Base-by-base conservation (phyloP, 2,113 vertebrate genomes). In the Naja naja region DNA sequence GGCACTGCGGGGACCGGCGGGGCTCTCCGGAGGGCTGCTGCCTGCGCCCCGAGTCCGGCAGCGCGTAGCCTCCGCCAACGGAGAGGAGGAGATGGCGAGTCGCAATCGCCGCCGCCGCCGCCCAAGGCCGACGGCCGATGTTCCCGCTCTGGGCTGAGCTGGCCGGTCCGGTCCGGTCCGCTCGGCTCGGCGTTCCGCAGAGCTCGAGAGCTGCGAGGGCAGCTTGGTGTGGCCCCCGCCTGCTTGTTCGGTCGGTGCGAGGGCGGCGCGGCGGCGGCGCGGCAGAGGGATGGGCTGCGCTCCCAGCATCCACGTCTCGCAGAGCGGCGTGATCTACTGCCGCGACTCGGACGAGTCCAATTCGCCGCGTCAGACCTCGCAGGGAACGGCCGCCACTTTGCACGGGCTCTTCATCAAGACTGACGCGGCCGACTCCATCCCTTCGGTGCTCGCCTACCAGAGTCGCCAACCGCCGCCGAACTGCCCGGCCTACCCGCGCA, bases 291-390 rank as follows among this genome's bases (percentile, higher is more conserved):
- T 99, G 99, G 99, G 99, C 98, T 99, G 99, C 97, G 98, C 99
- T 96, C 99, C 99, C 97, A 99, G 99, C 95, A 99, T 99, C 97
- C 99, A 99, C 97, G 99, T 99, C 97, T 99, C 99, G 95, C 99
- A 99, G 97, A 99, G 99, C 98, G 99, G 99, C 93, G 98, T 99
- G 97, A 99, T 99, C 97, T 99, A 99, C 98, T 99, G 99, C 98
- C 98, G 99, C 88, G 99, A 99, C 98, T 99, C 99, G 88, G 99
- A 99, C 96, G 99, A 99, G 96, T 99, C 99, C 97, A 98, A 96
- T 96, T 99, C 99, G 49, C 98, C 98, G 25, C 98, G 98, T 96
- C 98, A 98, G 97, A 98, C 98, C 98, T 99, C 99, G 60, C 99
- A 98, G 98, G 98, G 98, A 96, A 97, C 98, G 90, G 98, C 97